Evolutionary conservation across 2,797 vertebrate genomes (phyloP), one percentile per base, ranked within the genome.

Genomic region (Malacoctenus gilli): DNA sequence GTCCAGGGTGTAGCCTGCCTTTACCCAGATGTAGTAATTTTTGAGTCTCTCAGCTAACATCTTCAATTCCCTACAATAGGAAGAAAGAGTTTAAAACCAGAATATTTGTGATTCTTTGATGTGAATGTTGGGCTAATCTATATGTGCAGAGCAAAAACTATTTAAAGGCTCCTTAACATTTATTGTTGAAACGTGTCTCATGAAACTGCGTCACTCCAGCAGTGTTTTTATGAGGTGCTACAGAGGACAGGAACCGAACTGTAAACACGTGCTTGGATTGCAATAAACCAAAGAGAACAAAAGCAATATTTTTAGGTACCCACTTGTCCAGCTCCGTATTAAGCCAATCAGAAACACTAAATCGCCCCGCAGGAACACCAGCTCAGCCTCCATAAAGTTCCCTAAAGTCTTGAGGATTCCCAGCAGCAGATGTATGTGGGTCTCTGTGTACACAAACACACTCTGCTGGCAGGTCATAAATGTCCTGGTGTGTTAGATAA

Each of bases 391-490:
- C 63, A 74, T 79, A 77, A 81, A 72, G 20, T 52, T 58, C 60
- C 64, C 70, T 11, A 15, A 61, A 60, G 49, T 50, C 32, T 14
- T 23, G 36, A 50, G 52, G 81, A 80, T 83, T 69, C 87, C 19
- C 51, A 68, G 89, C 40, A 84, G 79, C 74, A 4, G n/a, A 63
- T 49, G 64, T 49, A 84, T 77, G 62, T 34, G 10, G 49, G 35
- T 70, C 52, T 72, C 19, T 64, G 57, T 68, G 51, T n/a, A 35
- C 50, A 42, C 65, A 61, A 31, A 20, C 16, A 36, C 43, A 71
- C 56, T 48, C 67, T 38, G 48, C 36, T 25, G 7, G 8, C 12
- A 38, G 49, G 76, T 71, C 72, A 67, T 90, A 88, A 89, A 91
- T 56, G 55, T 69, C 68, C 50, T 39, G 61, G 69, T 64, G 57